Evolutionary conservation across 2,113 vertebrate species (phyloP).

Genomic region (Stigmatopora argus): DNA sequence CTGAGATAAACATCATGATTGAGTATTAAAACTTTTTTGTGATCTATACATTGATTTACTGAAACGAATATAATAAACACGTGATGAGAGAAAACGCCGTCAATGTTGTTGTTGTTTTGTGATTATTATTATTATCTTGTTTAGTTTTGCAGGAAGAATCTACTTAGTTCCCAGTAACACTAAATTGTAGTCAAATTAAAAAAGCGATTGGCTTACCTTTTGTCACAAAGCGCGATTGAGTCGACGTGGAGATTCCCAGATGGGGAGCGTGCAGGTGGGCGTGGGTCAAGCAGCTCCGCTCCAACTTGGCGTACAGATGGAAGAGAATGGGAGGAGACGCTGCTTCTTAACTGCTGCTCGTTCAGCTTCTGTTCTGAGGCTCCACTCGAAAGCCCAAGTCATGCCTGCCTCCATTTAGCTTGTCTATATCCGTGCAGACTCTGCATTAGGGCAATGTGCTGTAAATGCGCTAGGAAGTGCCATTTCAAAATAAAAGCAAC

Average conservation of each 20-base stretch:
- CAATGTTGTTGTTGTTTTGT: background rate
- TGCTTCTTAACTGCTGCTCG: background rate
- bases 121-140: background rate
- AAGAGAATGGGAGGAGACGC: constrained; percentile 14
- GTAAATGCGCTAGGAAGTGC: background rate
- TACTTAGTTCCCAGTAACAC: background rate
- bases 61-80: background rate
- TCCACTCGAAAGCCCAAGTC: background rate
- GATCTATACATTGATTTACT: background rate
- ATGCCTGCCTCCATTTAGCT: background rate
- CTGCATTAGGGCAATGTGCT: background rate
- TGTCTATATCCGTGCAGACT: background rate
- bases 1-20: background rate
- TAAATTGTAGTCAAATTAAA: background rate
- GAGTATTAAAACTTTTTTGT: background rate
- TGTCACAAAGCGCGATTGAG: background rate
- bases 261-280: background rate
- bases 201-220: background rate
- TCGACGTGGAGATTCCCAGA: background rate
- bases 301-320: constrained; percentile 44
- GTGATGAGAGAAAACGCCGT: background rate
- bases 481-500: background rate
- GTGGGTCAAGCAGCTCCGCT: constrained; percentile 32
- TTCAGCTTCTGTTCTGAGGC: background rate
- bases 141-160: background rate